phyloP scores from a whole-genome alignment of 2,113 vertebrate species.

The Vidua macroura region DNA sequence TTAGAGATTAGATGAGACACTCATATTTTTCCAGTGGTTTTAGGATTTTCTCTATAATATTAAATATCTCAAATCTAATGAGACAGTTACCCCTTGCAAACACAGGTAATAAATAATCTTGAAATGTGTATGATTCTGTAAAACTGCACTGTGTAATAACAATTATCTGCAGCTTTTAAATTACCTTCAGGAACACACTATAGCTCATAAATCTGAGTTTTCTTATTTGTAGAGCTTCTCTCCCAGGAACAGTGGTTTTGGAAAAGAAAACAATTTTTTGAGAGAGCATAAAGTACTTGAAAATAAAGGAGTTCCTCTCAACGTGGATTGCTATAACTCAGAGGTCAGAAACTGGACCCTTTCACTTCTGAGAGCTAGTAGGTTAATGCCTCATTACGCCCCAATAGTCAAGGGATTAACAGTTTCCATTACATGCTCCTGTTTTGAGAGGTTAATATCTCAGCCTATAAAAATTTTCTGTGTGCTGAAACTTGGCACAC shows the following conservation, averaged over 20 bases:
- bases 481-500: constrained; percentile 64
- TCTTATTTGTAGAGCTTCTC: background rate
- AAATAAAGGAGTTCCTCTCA: constrained; percentile 19
- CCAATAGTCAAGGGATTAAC: constrained; percentile 25
- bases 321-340: background rate
- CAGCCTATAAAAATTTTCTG: constrained; percentile 60
- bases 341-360: constrained; percentile 20
- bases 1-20: background rate
- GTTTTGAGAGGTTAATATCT: constrained; percentile 65
- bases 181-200: background rate
- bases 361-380: background rate
- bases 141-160: background rate
- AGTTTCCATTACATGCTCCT: constrained; percentile 53
- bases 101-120: constrained; percentile 18
- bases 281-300: background rate
- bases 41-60: constrained; percentile 55
- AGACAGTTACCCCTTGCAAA: constrained; percentile 38
- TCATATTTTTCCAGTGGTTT: background rate
- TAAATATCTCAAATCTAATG: constrained; percentile 49
- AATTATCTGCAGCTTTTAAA: constrained; percentile 37
- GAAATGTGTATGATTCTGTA: background rate
- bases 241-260: constrained; percentile 2
- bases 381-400: background rate
- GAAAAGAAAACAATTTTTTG: constrained; percentile 19
- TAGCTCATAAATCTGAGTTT: constrained; percentile 28